Evolutionary conservation across 2,888 invertebrate genomes (phyloP), one percentile per base, ranked within the genome.

Genomic region (Phasia obesa): DNA sequence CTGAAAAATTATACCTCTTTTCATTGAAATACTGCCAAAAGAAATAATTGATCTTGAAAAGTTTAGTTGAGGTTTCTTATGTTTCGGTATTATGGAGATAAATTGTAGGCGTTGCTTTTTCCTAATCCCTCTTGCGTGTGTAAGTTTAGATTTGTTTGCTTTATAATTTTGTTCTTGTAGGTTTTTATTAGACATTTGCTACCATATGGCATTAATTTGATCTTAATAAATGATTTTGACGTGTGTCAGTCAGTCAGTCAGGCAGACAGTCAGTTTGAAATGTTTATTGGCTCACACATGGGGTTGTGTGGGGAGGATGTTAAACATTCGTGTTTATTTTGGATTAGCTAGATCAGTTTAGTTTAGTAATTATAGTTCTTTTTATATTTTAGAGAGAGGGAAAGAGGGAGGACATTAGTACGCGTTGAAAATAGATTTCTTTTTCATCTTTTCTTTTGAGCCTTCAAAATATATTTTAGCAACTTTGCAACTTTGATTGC

Each of bases 171-270:
- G 27, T n/a, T 23, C 23, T 5, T 25, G 59, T 35, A n/a, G 38
- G 13, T 35, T 51, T 31, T 31, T 31, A 60, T 64, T 35, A 35
- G 19, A 38, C 51, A 71, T 70, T 60, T 60, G 38, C 74, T 21
- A 85, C 87, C 88, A 89, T 89, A 89, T 88, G 88, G 88, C 87
- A 85, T 80, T 85, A 77, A 76, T 88, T 86, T 85, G 82, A 74
- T 84, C 79, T 75, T 76, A 74, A 75, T 84, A 84, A 85, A 82
- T 82, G 86, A 86, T 84, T 86, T 80, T 88, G 88, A 88, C 88
- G 88, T 87, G 88, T 88, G 88, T 88, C 88, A 87, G 88, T 85
- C 73, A 69, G 62, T 67, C 27, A n/a, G 19, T 19, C n/a, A 53
- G 23, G 1, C 17, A 23, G 42, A 9, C 19, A 60, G 21, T 23